Evolutionary conservation across 1,140 invertebrate species (phyloP).

Genomic region (Thaumatotibia leucotreta): DNA sequence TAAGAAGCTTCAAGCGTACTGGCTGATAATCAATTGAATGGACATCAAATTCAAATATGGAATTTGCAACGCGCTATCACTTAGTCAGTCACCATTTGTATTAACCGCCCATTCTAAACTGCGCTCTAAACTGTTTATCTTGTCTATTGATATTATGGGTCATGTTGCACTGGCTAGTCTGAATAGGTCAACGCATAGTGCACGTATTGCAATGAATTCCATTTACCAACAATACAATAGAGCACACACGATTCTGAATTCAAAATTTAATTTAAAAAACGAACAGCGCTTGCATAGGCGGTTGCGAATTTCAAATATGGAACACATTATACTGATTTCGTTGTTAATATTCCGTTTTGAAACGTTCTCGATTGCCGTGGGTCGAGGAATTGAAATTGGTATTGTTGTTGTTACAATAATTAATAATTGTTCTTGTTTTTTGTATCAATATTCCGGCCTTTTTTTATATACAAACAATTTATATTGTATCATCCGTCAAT

Average conservation of each 20-base stretch:
- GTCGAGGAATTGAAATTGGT: constrained; percentile 14
- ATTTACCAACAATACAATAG: constrained; percentile 73
- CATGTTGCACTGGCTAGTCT: constrained; percentile 30
- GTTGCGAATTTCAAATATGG: constrained; percentile 66
- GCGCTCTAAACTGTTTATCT: not conserved
- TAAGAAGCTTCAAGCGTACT: not conserved
- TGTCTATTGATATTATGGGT: constrained; percentile 13
- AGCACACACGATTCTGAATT: constrained; percentile 70
- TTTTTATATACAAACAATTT: not conserved
- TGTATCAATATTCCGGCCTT: not conserved
- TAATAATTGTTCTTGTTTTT: constrained; percentile 13
- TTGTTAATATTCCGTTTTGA: constrained; percentile 66
- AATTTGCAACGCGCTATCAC: not conserved
- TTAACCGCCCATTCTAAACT: not conserved
- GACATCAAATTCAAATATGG: not conserved
- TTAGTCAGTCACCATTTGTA: not conserved
- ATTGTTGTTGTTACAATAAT: constrained; percentile 10
- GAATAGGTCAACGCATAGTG: constrained; percentile 42
- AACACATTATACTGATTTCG: constrained; percentile 67
- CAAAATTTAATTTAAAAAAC: constrained; percentile 65
- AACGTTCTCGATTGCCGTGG: constrained; percentile 70
- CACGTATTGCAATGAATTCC: constrained; percentile 51
- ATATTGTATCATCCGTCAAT: constrained; percentile 9
- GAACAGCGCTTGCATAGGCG: constrained; percentile 49
- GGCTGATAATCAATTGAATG: not conserved